Base-by-base conservation (phyloP, 2,797 vertebrate species). In the Trematomus bernacchii region DNA sequence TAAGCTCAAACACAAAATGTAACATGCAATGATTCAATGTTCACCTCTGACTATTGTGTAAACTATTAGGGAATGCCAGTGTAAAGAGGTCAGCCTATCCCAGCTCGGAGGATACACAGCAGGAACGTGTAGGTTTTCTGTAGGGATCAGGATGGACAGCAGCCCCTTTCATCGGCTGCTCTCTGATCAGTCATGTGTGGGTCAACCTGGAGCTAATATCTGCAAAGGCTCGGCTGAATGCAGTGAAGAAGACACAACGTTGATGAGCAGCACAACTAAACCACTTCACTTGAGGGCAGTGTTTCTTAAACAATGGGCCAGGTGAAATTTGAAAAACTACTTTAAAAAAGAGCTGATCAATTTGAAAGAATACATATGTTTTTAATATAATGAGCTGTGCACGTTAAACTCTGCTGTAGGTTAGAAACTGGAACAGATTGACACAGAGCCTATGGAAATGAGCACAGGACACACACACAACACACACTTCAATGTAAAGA, bases 241-340 rank as follows among this genome's bases (percentile, higher is more conserved):
- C 64, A 79, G 73, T 58, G 58, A 46, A 83, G 68, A 59, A 83
- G 66, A 59, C 68, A 53, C 63, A 79, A 62, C 71, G 59, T 54
- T 57, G 67, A 65, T 42, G 73, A 85, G 79, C 27, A 79, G 73
- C 71, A 74, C 76, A 58, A 75, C 76, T 66, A 63, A 54, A 77
- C 76, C 71, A 78, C 79, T 85, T 83, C 84, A 85, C 84, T 82
- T 78, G 77, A 88, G 86, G 86, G 83, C 83, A 86, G 80, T 88
- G 79, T 87, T 89, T 85, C 79, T 85, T 82, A 87, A 85, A 89
- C 76, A 82, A 65, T 62, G 57, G 61, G 51, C 65, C 60, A 70
- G 60, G 18, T 43, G 19, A 73, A 82, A 81, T 62, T 48, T 57
- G 43, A 52, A 75, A 60, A 81, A 53, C 19, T 23, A 37, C 30